Percentiles rank a stretch among this genome's conserved stretches.
phyloP scores from a whole-genome alignment of 2,113 vertebrate species.

The Otocyon megalotis region DNA sequence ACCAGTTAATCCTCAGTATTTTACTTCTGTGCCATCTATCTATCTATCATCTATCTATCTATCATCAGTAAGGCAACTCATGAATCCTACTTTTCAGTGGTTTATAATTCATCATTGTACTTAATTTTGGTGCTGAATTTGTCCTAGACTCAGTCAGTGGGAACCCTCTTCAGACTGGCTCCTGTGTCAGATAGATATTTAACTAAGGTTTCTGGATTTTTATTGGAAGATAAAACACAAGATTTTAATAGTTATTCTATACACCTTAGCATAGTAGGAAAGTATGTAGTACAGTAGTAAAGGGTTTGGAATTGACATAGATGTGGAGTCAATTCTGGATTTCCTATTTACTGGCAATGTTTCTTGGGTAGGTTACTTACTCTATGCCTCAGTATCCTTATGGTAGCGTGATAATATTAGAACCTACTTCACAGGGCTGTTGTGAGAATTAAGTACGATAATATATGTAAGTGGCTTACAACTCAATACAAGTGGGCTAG shows the following conservation, averaged over 20 bases:
- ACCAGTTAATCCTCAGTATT: background rate
- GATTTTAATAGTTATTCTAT: background rate
- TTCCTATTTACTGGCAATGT: background rate
- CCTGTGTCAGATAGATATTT: background rate
- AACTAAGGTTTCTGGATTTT: background rate
- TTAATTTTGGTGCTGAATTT: slow-evolving; percentile 41
- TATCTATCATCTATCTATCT: background rate
- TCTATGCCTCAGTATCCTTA: background rate
- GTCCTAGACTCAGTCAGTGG: background rate
- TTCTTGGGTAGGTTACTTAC: background rate
- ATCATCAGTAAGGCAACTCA: background rate
- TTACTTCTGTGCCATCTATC: too few species aligned
- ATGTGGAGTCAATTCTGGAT: background rate
- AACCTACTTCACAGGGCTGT: background rate
- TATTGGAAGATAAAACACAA: background rate
- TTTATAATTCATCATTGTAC: background rate
- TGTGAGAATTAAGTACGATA: background rate
- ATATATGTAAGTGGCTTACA: background rate
- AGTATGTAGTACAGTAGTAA: background rate
- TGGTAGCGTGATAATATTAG: background rate
- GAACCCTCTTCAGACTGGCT: background rate
- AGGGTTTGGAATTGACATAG: background rate
- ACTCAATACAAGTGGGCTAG: background rate
- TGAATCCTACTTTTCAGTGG: background rate
- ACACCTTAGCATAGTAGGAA: too few species aligned